Evolutionary conservation across 2,888 invertebrate species (phyloP), one percentile per base, ranked within the genome.

Genomic region (Apoda limacodes): DNA sequence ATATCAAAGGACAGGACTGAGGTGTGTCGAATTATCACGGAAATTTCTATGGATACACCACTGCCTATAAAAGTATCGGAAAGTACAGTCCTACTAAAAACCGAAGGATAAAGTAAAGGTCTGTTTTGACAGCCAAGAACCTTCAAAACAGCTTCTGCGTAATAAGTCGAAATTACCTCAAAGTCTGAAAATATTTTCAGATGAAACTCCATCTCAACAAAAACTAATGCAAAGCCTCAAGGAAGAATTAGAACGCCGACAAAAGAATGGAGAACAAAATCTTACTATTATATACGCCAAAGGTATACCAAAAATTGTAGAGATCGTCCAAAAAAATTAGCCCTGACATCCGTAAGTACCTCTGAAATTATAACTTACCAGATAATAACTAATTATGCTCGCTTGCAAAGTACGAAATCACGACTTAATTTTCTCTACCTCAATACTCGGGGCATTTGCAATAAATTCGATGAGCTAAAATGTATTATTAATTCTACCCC

Each of bases 201-300:
- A 42, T 11, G 31, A 39, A 23, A 38, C 42, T 3, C 37, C 32
- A 9, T n/a, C 23, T 3, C 42, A 42, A 19, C 21, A 19, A 20
- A 31, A 32, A 12, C 28, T 28, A 11, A 9, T 43, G 15, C 26
- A 25, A n/a, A 6, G 13, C 4, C 6, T 38, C n/a, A 38, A 30
- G 22, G 24, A 34, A 2, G 43, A 43, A n/a, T n/a, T n/a, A n/a
- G n/a, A 10, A n/a, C 22, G 11, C n/a, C 30, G 38, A 3, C n/a
- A 10, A 13, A 25, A 25, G 5, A 15, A 22, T 5, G 37, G 43
- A 3, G 38, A 43, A 23, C 20, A 34, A 3, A n/a, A 37, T 12
- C 17, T 37, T 1, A 37, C 15, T 5, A 37, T 37, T 4, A 34
- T 25, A 29, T 38, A 34, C 9, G 14, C 34, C 7, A 34, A 38